These are phyloP conservation scores for Suncus etruscus DNA, from an alignment of 2,113 vertebrate genomes.

Conservation along the genomic window DNA sequence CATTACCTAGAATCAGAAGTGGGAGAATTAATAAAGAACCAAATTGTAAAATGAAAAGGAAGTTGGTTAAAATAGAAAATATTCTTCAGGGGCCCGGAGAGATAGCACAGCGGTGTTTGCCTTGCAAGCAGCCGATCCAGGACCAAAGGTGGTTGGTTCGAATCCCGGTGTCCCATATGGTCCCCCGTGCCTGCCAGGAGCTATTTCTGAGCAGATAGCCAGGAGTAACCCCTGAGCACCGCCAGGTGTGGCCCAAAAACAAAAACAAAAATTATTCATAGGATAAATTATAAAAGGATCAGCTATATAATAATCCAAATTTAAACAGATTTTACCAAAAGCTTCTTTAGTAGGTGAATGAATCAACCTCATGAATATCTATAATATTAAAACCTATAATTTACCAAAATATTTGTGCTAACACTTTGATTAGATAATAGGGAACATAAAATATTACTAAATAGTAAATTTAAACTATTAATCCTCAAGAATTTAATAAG, in stretches of 20 bases:
- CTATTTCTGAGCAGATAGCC: no score
- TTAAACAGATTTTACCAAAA: not conserved
- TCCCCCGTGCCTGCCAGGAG: no score
- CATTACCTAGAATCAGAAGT: not conserved
- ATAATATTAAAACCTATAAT: not conserved
- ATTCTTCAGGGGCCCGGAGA: no score
- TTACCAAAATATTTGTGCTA: not conserved
- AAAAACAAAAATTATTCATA: not conserved
- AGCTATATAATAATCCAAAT: not conserved
- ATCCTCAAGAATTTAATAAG: not conserved
- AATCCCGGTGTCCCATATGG: no score
- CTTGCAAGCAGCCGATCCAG: no score
- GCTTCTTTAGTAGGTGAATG: not conserved
- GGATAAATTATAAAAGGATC: not conserved
- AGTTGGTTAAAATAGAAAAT: not conserved
- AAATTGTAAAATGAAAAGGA: not conserved
- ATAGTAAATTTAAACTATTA: conserved; percentile 25
- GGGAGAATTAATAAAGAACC: not conserved
- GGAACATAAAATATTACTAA: not conserved
- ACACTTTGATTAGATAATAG: not conserved
- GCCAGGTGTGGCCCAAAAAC: no score
- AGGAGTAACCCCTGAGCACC: no score
- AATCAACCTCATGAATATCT: not conserved
- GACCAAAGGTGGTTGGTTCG: no score
- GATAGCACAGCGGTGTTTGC: no score